Evolutionary conservation across 2,113 vertebrate species (phyloP), one percentile per base, ranked within the genome.

Genomic region (Falco punctatus): DNA sequence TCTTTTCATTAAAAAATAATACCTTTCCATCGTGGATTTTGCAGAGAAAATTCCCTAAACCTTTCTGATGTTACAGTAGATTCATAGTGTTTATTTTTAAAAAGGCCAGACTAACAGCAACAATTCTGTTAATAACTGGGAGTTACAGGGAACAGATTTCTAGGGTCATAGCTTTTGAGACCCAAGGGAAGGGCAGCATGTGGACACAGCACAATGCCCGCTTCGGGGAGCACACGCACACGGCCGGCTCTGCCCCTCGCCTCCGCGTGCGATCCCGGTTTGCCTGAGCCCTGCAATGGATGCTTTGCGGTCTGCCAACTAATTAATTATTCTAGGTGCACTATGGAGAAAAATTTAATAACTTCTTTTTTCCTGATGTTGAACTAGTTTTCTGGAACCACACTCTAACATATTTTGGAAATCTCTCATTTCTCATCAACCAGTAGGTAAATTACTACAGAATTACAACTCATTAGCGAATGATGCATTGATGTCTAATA

Each of bases 291-390:
- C 38, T 20, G 27, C n/a, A 26, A 35, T 7, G 17, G 54, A 4
- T 28, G 64, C 55, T 23, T 19, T 5, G 19, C 35, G 35, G 6
- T 6, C 1, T 94, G 61, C 82, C 94, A 96, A 66, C 94, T 94
- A 81, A 86, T 96, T 98, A 87, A 92, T 95, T 98, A 92, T 97
- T 98, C 67, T 94, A 96, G 92, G 86, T 82, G 87, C 95, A 79
- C 81, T 94, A 46, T 4, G 58, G 95, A 97, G 96, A 87, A 74
- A 66, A 67, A 89, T 38, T 30, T 88, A 97, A 94, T 93, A 84
- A 88, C 54, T 89, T 81, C 33, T 90, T 91, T 94, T 95, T 93
- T 84, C 22, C 52, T 38, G 64, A 33, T 17, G 52, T 64, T 70
- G 96, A 95, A 80, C 79, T 94, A 80, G 49, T 94, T 97, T 96